Evolutionary conservation across 2,797 vertebrate species (phyloP), one percentile per base, ranked within the genome.

Genomic region (Selene dorsalis): DNA sequence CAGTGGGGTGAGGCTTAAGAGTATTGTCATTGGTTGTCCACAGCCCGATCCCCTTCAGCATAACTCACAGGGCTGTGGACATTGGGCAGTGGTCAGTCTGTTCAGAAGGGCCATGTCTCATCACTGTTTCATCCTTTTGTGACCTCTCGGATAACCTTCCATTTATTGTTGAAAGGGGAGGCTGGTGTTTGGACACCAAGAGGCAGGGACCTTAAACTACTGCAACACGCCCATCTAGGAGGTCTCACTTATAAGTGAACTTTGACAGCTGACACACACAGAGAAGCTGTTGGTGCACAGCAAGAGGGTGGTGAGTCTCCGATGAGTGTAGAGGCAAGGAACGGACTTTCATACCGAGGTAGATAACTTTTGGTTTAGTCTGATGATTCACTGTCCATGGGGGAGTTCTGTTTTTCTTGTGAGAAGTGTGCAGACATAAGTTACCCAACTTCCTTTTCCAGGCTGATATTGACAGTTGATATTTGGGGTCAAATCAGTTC

Each of bases 1-100:
- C 67, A 67, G 88, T 95, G 92, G 94, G 91, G 93, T 94, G 94
- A 94, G 92, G 81, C 67, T 84, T 48, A 71, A 70, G 80, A 83
- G 73, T 74, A 39, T 57, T 85, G 80, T 88, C 88, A 95, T 94
- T 95, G 93, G 94, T 88, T 74, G 63, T 75, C 81, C 7, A 28
- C 32, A 2, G 65, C 55, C 53, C 67, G 30, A 85, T 88, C 84
- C 69, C 80, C 79, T 86, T 71, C 73, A 83, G 73, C 66, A 24
- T 67, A 75, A 71, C 58, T 65, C 20, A 26, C 62, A 57, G 75
- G 59, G 73, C 69, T 55, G 70, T 80, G 59, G 83, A 78, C 86
- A 90, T 82, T 81, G 77, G 91, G 60, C 73, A 72, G 52, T n/a
- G 43, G 66, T 38, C 52, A 56, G 38, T 45, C 50, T 68, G 60